Evolutionary conservation across 1,140 invertebrate genomes (phyloP), one percentile per base, ranked within the genome.

Genomic region (Drosophila pachea): DNA sequence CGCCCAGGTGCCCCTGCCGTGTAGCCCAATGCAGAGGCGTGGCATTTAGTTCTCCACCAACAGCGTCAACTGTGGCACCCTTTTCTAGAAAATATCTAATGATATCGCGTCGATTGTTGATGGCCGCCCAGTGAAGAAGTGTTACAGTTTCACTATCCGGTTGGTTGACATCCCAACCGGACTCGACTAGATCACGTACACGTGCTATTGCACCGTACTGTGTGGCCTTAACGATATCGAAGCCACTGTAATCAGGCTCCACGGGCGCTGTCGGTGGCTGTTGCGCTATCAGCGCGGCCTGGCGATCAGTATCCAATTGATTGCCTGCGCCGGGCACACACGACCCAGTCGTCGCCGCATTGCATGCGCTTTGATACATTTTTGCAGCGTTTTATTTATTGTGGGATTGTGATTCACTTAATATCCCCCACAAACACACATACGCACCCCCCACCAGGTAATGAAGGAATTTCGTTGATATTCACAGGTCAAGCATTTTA

Each of bases 1-100:
- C 98, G 65, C 83, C 92, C 52, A 99, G 91, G 90, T 99, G 98
- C 2, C 98, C 98, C 91, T 99, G 97, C 69, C 96, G 93, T 55
- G 97, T 97, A 1, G 98, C 98, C 98, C 98, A 99, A 90, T 99
- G 98, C 54, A 99, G 90, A 14, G 98, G 97, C 5, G 98, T 99
- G 1, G 98, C 97, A 74, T 95, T 93, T 7, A 99, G 90, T 89
- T 99, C 97, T 32, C 98, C 98, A 49, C 98, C 98, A 62, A 99
- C 92, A 0, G 96, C 96, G 91, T 99, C 97, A 1, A 99, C 94
- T 53, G 94, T 92, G 6, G 97, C 97, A 47, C 96, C 97, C 89
- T 96, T 96, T 35, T 93, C 92, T 60, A 98, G 92, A 69, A 95
- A 94, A 90, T 97, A 97, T 71, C 94, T 94, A 45, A 98, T 97